Evolutionary conservation across 2,113 vertebrate genomes (phyloP), one percentile per base, ranked within the genome.

Genomic region (Paedocypris sp.): DNA sequence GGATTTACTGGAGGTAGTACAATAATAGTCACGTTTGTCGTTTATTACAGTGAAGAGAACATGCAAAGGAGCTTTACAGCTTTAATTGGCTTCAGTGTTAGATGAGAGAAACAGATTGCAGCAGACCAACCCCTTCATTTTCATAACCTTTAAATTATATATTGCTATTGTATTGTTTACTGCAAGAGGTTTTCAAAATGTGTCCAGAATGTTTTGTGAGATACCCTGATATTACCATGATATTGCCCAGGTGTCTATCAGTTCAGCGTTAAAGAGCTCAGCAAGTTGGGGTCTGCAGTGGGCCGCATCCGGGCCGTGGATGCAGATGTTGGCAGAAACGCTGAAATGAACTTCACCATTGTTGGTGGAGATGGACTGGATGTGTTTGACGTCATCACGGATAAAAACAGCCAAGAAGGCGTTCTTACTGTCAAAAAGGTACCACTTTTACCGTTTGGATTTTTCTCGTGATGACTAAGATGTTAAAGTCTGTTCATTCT

Each of bases 401-500:
- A 98, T 78, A 83, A 82, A 73, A 78, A 83, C 31, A 94, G 90
- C 1, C 94, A 98, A 70, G 91, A 97, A 73, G 94, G 92, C 36
- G 74, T 94, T 53, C 79, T 98, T 69, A 87, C 77, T 2, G 83
- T 97, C 67, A 91, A 81, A 81, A 95, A 95, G 91, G 94, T 93
- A 54, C 63, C 28, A 9, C n/a, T n/a, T n/a, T n/a, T n/a, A n/a
- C n/a, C n/a, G n/a, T n/a, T n/a, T 12, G 0, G 12, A 5, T 23
- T 42, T 10, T 29, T 20, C 5, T 2, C n/a, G 16, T 13, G 20
- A 29, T n/a, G n/a, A n/a, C n/a, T n/a, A n/a, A n/a, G n/a, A n/a
- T 28, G 33, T 31, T 25, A 54, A 36, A 41, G n/a, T 38, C 7
- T 46, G 35, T 18, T 5, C 23, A 16, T 61, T 46, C n/a, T n/a